Evolutionary conservation across 2,113 vertebrate genomes (phyloP).

Genomic region (Chrysochloris asiatica): DNA sequence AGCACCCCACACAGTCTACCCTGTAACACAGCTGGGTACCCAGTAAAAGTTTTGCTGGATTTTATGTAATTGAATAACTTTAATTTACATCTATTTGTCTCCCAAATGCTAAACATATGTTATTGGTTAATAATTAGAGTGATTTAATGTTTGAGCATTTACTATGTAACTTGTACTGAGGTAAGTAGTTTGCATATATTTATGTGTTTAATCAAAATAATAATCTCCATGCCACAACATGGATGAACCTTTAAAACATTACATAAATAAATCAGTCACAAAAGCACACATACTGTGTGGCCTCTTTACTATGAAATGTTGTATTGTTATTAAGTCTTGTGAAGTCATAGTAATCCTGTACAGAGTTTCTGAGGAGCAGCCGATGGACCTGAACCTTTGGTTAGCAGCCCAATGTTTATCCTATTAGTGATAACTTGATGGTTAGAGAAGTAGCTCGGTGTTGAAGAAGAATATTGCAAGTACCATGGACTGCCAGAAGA

Average conservation of each 20-base stretch:
- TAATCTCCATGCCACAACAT: background rate
- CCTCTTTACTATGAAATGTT: background rate
- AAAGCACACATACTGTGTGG: background rate
- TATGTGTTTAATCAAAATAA: background rate
- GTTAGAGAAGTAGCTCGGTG: no score
- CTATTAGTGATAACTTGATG: no score
- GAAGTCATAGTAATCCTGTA: no score
- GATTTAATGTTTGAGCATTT: background rate
- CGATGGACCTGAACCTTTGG: no score
- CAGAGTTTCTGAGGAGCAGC: no score
- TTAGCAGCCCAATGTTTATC: no score
- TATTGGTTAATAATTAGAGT: slow-evolving; percentile 11
- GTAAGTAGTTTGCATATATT: background rate
- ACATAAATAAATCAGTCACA: background rate
- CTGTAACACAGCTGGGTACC: background rate
- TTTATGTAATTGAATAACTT: background rate
- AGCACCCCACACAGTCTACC: no score
- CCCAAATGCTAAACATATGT: background rate
- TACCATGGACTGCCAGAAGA: no score
- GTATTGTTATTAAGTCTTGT: no score
- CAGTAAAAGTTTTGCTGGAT: background rate
- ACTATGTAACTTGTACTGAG: background rate
- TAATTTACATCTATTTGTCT: background rate
- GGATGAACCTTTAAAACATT: background rate
- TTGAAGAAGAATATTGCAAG: no score